Evolutionary conservation across 2,113 vertebrate species (phyloP), one percentile per base, ranked within the genome.

Genomic region (Choloepus hoffmanni): DNA sequence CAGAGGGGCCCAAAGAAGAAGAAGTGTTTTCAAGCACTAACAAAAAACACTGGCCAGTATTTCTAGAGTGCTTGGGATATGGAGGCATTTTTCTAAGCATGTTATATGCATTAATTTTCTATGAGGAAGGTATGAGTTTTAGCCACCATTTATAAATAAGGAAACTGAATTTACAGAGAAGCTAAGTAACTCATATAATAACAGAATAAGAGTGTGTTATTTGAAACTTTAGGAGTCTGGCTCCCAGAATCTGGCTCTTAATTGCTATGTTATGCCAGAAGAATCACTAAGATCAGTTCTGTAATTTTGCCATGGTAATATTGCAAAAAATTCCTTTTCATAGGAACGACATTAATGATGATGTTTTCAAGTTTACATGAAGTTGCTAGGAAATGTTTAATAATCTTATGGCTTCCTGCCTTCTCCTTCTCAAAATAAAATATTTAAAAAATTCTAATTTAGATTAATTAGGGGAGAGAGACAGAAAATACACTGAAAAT

Each of bases 401-500:
- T 1, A 0, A 18, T 43, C 23, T 53, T 7, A 88, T 45, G 83
- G 48, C 43, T 62, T n/a, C 5, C 7, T 1, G 0, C 33, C 40
- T 95, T 76, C n/a, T 60, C 11, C 16, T 89, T 74, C 50, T 95
- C 40, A 77, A 96, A 72, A 24, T 58, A 36, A 30, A 79, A 40
- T 18, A 73, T 30, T 7, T 62, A 36, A 92, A 78, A n/a, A 33
- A 55, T 36, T 55, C 10, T n/a, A 82, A 21, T 33, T 63, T 70
- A 82, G 13, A 63, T 68, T 60, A 63, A 70, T 68, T 93, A 76
- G 24, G 30, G 3, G 76, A 90, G 43, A 86, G 23, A 18, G 68
- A 4, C 40, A 85, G 53, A 63, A 93, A 93, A 72, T 43, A 3
- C 9, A 79, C 6, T 65, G 53, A 70, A 53, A 77, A 68, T 70